Conservation (phyloP, 2,797 vertebrate species). For the Semotilus atromaculatus region DNA sequence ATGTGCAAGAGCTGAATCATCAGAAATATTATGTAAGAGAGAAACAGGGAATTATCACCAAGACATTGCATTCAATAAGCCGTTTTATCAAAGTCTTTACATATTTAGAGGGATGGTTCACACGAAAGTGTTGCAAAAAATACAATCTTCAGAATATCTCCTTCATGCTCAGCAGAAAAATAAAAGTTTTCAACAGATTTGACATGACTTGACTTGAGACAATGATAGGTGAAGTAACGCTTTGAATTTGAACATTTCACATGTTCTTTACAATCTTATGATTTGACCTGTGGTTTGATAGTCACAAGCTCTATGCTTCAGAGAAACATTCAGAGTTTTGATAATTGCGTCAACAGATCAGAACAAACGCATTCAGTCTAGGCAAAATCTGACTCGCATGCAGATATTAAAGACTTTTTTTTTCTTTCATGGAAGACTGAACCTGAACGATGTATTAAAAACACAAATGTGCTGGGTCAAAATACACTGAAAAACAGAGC, state of each 20-base stretch:
- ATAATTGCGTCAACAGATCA: conserved; percentile 5
- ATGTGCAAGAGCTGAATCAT: conserved; percentile 33
- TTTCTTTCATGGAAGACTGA: conserved; percentile 9
- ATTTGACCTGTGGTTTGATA: neutral
- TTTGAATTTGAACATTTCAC: neutral
- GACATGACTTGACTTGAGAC: neutral
- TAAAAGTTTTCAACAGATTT: neutral
- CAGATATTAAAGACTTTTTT: neutral
- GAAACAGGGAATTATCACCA: neutral
- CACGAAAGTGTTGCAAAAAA: neutral
- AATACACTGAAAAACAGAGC: conserved; percentile 5
- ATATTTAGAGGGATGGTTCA: neutral
- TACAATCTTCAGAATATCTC: neutral
- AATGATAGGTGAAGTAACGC: neutral
- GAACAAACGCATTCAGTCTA: neutral
- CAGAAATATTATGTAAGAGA: conserved; percentile 14
- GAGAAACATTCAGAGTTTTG: neutral
- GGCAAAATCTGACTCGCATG: neutral
- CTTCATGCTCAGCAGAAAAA: neutral
- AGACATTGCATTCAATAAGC: neutral
- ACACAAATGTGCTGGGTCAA: conserved; percentile 24
- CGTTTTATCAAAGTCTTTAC: neutral
- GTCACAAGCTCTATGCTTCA: neutral
- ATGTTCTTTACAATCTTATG: neutral
- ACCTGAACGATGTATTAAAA: neutral